Percentiles rank a stretch among this genome's conserved stretches.
Evolutionary conservation across 2,888 invertebrate genomes (phyloP).

Genomic region (Trachelus troglodyta): DNA sequence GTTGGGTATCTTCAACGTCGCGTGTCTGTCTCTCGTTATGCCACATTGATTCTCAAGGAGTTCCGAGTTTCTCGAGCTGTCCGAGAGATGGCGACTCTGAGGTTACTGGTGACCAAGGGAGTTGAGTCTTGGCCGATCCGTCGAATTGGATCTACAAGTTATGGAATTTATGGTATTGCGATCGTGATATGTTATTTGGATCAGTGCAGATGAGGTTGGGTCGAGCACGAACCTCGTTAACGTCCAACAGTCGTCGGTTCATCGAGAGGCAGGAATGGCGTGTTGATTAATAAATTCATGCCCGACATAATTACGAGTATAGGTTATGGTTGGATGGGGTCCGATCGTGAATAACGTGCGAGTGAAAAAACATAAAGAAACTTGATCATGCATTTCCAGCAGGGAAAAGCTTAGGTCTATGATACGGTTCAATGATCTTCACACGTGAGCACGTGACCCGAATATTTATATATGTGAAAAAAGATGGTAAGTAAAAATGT

Average conservation of each 20-base stretch:
- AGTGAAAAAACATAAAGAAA: background rate
- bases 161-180: background rate
- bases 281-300: conserved; percentile 1
- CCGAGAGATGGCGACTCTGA: background rate
- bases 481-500: background rate
- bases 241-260: background rate
- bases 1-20: background rate
- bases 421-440: background rate
- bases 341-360: background rate
- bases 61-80: background rate
- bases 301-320: background rate
- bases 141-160: background rate
- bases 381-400: background rate
- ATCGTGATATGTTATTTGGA: background rate
- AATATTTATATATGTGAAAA: background rate
- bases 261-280: background rate
- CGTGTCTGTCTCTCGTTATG: conserved; percentile 2
- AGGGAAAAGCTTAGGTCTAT: background rate
- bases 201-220: background rate
- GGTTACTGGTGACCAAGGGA: conserved; percentile 5
- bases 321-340: background rate
- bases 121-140: background rate
- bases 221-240: background rate
- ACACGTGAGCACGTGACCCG: background rate
- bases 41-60: background rate